Base-by-base conservation (phyloP, 2,888 invertebrate genomes). In the Dioctria linearis region DNA sequence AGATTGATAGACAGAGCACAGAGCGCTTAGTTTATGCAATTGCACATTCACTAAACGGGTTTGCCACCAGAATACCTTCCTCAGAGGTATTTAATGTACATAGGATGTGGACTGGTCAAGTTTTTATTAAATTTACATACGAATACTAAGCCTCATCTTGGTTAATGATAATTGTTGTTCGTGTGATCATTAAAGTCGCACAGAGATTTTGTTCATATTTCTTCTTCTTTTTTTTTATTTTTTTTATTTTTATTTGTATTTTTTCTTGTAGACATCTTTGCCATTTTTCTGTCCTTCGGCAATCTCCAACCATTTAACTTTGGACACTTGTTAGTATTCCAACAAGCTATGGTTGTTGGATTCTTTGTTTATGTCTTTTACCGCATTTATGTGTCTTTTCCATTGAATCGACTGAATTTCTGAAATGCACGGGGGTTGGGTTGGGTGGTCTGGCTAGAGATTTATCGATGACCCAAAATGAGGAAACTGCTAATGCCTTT, bases 401-500 rank as follows among this genome's bases (percentile, higher is more conserved):
- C 25, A 25, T 49, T 13, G 25, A 25, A 25, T 25, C 25, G 25
- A 25, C 25, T 25, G 25, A 25, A 25, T 25, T 25, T 25, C 25
- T 25, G 25, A 25, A 25, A 25, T 25, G 67, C 67, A 67, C 43
- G 40, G 49, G 78, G 61, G 25, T 25, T 25, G 25, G 61, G 65
- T 78, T 78, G 61, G 65, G 65, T 78, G 78, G 78, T 66, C 63
- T 25, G 25, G 25, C 40, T 51, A 42, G 40, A 65, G 78, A 78
- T 78, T 78, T 78, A 65, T 78, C 51, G n/a, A 3, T 25, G 75
- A 75, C 75, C 75, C 49, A 75, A 75, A 75, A 75, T 75, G 75
- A 75, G 75, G 69, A 76, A 66, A 37, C 80, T 76, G 25, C 25
- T 25, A 80, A 71, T 80, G 80, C 78, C 71, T 65, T 78, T 78